phyloP scores from a whole-genome alignment of 2,797 vertebrate genomes.

The Phrynocephalus forsythii region DNA sequence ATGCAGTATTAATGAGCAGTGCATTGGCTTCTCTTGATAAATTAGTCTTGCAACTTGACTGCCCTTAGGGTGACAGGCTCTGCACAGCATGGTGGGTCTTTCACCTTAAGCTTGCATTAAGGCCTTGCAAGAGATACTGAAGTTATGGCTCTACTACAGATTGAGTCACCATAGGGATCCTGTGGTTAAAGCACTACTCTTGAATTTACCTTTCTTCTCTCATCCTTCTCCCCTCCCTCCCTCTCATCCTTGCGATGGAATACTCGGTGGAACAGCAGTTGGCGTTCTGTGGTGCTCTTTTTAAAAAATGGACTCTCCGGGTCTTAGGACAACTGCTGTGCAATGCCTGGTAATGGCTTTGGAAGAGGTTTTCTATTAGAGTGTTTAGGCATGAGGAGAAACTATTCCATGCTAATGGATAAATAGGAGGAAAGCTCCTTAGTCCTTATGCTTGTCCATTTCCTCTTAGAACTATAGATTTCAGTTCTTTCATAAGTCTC shows the following conservation, averaged over 20 bases:
- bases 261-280: slow-evolving; percentile 52
- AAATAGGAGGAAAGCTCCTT: slow-evolving; percentile 33
- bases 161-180: slow-evolving; percentile 61
- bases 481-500: slow-evolving; percentile 43
- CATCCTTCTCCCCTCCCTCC: background rate
- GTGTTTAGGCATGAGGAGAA: slow-evolving; percentile 50
- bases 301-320: slow-evolving; percentile 51
- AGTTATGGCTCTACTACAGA: slow-evolving; percentile 49
- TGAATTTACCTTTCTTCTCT: slow-evolving; percentile 51
- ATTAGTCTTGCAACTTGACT: slow-evolving; percentile 50
- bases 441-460: slow-evolving; percentile 34
- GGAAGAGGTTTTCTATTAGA: slow-evolving; percentile 45
- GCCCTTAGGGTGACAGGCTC: slow-evolving; percentile 57
- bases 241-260: slow-evolving; percentile 55
- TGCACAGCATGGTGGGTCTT: slow-evolving; percentile 48
- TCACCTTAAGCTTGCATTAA: slow-evolving; percentile 66
- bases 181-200: slow-evolving; percentile 53
- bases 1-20: slow-evolving; percentile 61
- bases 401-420: slow-evolving; percentile 47
- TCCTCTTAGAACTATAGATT: slow-evolving; percentile 60
- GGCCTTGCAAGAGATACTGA: slow-evolving; percentile 62
- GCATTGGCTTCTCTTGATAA: slow-evolving; percentile 58
- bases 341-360: slow-evolving; percentile 42
- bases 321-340: slow-evolving; percentile 52
- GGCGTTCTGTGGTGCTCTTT: slow-evolving; percentile 56